A percentile compares a stretch with the other conserved stretches of the same genome.
phyloP scores from a whole-genome alignment of 2,797 vertebrate species.

The Petrocephalus sullivani region DNA sequence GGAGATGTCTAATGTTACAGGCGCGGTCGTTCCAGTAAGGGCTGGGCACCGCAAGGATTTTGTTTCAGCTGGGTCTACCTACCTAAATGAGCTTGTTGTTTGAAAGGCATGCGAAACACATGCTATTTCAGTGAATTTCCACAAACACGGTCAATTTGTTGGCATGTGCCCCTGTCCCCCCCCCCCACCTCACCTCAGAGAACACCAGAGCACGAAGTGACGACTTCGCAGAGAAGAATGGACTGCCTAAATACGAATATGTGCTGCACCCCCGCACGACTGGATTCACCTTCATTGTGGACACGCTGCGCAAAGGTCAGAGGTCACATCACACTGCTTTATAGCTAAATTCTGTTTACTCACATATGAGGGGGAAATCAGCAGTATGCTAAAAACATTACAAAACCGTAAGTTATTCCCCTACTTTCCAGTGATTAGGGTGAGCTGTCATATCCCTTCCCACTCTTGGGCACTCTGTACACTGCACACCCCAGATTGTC shows the following conservation, averaged over 20 bases:
- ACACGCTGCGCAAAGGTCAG: slow-evolving; percentile 83
- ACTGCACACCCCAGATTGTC: not conserved
- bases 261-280: slow-evolving; percentile 92
- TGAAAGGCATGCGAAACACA: not conserved
- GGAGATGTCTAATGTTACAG: not conserved
- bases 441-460: not conserved
- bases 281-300: slow-evolving; percentile 91
- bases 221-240: slow-evolving; percentile 78
- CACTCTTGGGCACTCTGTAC: not conserved
- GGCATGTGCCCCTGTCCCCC: not conserved
- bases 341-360: no score
- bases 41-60: not conserved
- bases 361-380: not conserved
- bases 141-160: not conserved
- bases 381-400: not conserved
- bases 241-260: slow-evolving; percentile 78
- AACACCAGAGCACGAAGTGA: slow-evolving; percentile 82
- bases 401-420: not conserved
- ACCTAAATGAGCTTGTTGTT: not conserved
- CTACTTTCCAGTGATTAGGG: not conserved
- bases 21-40: not conserved
- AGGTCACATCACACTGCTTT: not conserved
- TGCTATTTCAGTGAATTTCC: not conserved
- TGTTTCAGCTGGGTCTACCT: not conserved
- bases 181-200: slow-evolving; percentile 59